Evolutionary conservation across 2,888 invertebrate species (phyloP).

Genomic region (Aleiodes alternator): DNA sequence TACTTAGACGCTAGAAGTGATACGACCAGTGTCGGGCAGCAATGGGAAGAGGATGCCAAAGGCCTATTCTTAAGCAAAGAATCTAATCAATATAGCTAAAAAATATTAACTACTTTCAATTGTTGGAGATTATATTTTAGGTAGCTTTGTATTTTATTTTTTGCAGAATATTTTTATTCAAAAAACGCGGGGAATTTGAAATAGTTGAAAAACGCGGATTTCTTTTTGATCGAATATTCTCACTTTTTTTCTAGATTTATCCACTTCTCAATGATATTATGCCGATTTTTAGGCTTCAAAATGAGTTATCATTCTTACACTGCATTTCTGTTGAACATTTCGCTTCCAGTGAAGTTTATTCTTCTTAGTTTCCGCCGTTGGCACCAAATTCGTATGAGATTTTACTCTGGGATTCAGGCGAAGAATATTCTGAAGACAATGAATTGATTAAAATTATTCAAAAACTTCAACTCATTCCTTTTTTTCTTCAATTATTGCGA

Average conservation of each 20-base stretch:
- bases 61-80: too few relatives aligned
- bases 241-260: conserved; percentile 2
- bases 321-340: conserved; percentile 89
- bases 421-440: conserved; percentile 86
- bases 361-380: conserved; percentile 89
- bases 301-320: conserved; percentile 78
- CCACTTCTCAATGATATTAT: background rate
- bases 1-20: too few relatives aligned
- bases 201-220: background rate
- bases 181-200: too few relatives aligned
- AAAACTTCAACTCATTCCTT: conserved; percentile 7
- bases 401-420: conserved; percentile 90
- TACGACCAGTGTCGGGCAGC: too few relatives aligned
- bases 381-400: conserved; percentile 86
- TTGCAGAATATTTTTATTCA: too few relatives aligned
- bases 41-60: too few relatives aligned
- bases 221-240: background rate
- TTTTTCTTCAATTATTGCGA: background rate
- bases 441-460: conserved; percentile 11
- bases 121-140: too few relatives aligned
- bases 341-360: conserved; percentile 97
- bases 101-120: too few relatives aligned
- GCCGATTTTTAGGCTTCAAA: background rate
- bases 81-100: too few relatives aligned
- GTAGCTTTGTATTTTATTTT: too few relatives aligned